Conservation (phyloP, 2,113 vertebrate species). For the Corvus moneduloides region DNA sequence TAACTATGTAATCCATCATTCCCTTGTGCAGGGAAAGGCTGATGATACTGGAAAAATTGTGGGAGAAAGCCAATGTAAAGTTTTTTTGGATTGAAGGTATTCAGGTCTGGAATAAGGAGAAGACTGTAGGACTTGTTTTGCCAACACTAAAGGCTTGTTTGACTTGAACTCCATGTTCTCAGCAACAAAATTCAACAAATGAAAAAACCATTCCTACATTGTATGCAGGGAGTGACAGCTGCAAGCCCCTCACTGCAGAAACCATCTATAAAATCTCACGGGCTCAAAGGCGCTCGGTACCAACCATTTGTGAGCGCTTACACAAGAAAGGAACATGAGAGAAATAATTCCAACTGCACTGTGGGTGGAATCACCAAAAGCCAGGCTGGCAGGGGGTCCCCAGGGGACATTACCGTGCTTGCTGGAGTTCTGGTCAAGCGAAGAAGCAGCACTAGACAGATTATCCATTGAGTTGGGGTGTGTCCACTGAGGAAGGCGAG, state of each 20-base stretch:
- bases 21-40: background rate
- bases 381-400: background rate
- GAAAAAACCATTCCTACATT: background rate
- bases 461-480: conserved; percentile 94
- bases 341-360: background rate
- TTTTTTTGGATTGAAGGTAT: background rate
- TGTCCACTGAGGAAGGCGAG: conserved; percentile 98
- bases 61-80: background rate
- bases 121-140: background rate
- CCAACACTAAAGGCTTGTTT: background rate
- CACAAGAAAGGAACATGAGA: fast-evolving
- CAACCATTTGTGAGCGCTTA: background rate
- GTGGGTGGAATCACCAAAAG: background rate
- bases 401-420: conserved; percentile 83
- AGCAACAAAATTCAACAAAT: background rate
- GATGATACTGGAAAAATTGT: background rate
- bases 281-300: background rate
- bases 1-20: background rate
- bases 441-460: conserved; percentile 87
- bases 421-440: conserved; percentile 92
- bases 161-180: background rate
- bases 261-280: background rate
- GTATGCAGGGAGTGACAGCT: background rate
- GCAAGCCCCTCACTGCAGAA: background rate
- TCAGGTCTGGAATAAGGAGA: background rate